Conservation (phyloP, 2,888 invertebrate genomes). For the Leptopterna dolabrata region DNA sequence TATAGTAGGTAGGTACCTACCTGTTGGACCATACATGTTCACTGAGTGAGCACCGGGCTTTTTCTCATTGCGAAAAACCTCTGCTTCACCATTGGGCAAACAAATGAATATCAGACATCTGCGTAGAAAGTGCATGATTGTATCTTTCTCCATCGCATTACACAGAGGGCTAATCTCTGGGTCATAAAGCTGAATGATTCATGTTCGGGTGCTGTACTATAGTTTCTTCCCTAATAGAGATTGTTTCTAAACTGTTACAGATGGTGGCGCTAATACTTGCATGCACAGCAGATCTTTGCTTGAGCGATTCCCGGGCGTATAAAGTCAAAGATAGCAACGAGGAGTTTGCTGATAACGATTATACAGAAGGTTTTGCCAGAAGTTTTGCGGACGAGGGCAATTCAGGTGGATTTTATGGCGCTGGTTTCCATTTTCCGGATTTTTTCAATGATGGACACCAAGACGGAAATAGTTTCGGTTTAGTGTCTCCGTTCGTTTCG, state of each 20-base stretch:
- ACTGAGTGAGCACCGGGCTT: too few relatives aligned
- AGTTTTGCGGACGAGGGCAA: not conserved
- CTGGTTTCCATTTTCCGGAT: constrained; percentile 41
- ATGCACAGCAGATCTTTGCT: not conserved
- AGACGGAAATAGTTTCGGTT: constrained; percentile 5
- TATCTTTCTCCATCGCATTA: too few relatives aligned
- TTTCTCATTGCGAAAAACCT: too few relatives aligned
- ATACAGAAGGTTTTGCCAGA: not conserved
- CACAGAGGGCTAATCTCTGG: too few relatives aligned
- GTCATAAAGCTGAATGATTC: too few relatives aligned
- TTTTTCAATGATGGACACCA: constrained; percentile 31
- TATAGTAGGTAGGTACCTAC: too few relatives aligned
- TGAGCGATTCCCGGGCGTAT: not conserved
- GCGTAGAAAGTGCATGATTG: too few relatives aligned
- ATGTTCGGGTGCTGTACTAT: too few relatives aligned
- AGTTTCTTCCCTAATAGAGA: too few relatives aligned
- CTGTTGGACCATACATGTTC: too few relatives aligned
- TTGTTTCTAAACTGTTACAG: constrained; percentile 13
- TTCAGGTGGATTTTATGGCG: not conserved
- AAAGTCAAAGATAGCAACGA: constrained; percentile 48
- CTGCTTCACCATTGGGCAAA: too few relatives aligned
- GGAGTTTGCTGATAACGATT: not conserved
- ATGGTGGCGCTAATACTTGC: constrained; percentile 44
- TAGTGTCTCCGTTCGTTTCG: not conserved
- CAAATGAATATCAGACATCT: too few relatives aligned